Evolutionary conservation across 1,140 invertebrate species (phyloP).

Genomic region (Streblospio benedicti): DNA sequence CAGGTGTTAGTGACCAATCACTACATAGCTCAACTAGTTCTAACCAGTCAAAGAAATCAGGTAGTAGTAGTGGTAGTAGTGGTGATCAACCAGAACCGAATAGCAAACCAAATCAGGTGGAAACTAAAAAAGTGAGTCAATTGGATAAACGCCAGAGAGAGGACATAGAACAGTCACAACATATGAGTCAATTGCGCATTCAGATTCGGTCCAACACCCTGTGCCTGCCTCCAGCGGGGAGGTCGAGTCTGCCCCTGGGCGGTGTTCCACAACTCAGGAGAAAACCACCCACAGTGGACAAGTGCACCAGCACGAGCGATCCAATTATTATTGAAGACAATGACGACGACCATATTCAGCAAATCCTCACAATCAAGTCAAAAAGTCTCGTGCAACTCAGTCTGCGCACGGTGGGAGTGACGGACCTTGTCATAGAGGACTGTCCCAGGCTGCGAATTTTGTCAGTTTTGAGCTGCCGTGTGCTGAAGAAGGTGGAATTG

Average conservation of each 20-base stretch:
- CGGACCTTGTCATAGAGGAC: conserved; percentile 20
- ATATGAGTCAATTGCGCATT: too few relatives aligned
- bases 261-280: conserved; percentile 2
- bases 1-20: not conserved
- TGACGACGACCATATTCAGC: not conserved
- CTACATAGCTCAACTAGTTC: too few relatives aligned
- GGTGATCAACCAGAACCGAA: too few relatives aligned
- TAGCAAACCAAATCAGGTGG: too few relatives aligned
- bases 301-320: conserved; percentile 27
- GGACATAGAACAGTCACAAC: too few relatives aligned
- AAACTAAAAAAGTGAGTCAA: too few relatives aligned
- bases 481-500: conserved; percentile 26
- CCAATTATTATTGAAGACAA: conserved; percentile 18
- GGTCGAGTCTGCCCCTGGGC: not conserved
- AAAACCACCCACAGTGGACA: conserved; percentile 19
- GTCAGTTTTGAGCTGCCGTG: conserved; percentile 24
- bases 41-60: too few relatives aligned
- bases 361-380: conserved; percentile 24
- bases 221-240: too few relatives aligned
- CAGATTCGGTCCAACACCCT: too few relatives aligned
- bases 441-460: conserved; percentile 22
- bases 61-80: too few relatives aligned
- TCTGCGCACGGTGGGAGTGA: conserved; percentile 26
- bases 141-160: too few relatives aligned
- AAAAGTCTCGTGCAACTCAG: conserved; percentile 18